Evolutionary conservation across 2,888 invertebrate genomes (phyloP), one percentile per base, ranked within the genome.

Genomic region (Sesia apiformis): DNA sequence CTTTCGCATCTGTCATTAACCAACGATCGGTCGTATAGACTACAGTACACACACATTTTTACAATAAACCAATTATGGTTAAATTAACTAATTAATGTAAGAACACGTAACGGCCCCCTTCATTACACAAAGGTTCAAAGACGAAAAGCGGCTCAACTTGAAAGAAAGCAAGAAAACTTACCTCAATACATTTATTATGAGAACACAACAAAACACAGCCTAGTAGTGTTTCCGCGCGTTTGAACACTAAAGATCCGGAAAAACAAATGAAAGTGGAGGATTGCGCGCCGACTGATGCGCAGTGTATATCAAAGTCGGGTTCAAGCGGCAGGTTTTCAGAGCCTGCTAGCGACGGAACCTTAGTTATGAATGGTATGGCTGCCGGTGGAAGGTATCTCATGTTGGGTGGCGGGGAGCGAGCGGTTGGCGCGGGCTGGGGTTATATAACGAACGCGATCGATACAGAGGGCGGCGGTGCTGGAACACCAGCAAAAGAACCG

Each of bases 361-460:
- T 67, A 63, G 66, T 72, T 74, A 73, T 78, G 77, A 81, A 78
- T 79, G 78, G 74, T 78, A 75, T 68, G 67, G 66, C 59, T 59
- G 64, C 64, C 62, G 70, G 50, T 38, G 23, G 66, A 76, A 71
- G 74, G 72, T 70, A 68, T 67, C 66, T 59, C 58, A 61, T 63
- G 60, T 56, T 60, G 56, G 60, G 57, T 60, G 56, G 64, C 66
- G 69, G 56, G 60, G 58, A 60, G 57, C 54, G 56, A 57, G 50
- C 6, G 46, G 8, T 8, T 4, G 23, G 8, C 46, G 64, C 57
- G 58, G 59, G 65, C 69, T 66, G 70, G 74, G 74, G 75, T 87
- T 87, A 85, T 72, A 79, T 85, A 87, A 87, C 78, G 65, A 62
- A 49, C 63, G 4, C 61, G 85, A 85, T 86, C 87, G 83, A 87